Base-by-base conservation (phyloP, 2,113 vertebrate species). In the Tympanuchus pallidicinctus region DNA sequence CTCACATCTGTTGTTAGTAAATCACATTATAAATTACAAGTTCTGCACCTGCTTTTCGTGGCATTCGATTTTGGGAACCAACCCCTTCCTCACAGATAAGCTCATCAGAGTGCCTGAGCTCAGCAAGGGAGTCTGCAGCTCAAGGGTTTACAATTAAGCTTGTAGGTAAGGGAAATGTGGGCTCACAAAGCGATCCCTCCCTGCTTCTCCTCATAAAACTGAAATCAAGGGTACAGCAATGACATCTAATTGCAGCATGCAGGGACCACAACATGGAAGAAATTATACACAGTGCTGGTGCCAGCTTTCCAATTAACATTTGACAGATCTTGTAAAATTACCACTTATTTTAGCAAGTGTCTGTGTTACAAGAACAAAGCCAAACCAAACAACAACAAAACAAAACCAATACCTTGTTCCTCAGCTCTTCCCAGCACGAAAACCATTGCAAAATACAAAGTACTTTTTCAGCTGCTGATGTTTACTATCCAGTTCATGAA, bases 261-360 rank as follows among this genome's bases (percentile, higher is more conserved):
- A 43, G 36, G 11, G 11, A 72, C 25, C 48, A 69, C 20, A 79
- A 80, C 1, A 1, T 87, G 56, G 25, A 87, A 77, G 24, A 75
- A 81, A 78, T 67, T 19, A 27, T 11, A 81, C 40, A 34, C 32
- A 47, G 17, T 56, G 30, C 4, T 65, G 25, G 14, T 85, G 32
- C 4, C 61, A 82, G 32, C 9, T 90, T 89, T 86, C 42, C 13
- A 84, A 38, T 38, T 56, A 67, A 71, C 69, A 64, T 73, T 69
- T 86, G 60, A n/a, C 36, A 43, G 59, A 63, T 48, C 42, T 32
- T 72, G 13, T 79, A 87, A 89, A 75, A 84, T 57, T 61, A 64
- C 10, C 4, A n/a, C 74, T 93, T 86, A 10, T 32, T 91, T 60
- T 70, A 89, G 32, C 16, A 82, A 86, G 25, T 11, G 8, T 57